These are phyloP conservation scores for Sminthurinus aureus DNA, from an alignment of 2,888 invertebrate genomes.

Conservation along the genomic window DNA sequence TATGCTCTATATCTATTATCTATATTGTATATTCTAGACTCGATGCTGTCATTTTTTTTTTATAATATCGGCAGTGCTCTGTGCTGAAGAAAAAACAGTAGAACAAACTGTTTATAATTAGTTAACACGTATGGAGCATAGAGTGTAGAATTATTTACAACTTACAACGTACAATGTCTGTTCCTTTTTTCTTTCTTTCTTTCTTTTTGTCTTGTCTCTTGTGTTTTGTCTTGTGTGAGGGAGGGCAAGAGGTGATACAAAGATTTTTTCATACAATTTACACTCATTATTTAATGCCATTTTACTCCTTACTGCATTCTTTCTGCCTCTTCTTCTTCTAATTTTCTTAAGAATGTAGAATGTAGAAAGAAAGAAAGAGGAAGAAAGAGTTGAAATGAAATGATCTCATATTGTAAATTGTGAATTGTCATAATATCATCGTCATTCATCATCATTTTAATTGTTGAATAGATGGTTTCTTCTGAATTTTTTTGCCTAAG, in stretches of 20 bases:
- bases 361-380: not conserved
- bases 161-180: too few relatives aligned
- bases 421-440: not conserved
- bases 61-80: too few relatives aligned
- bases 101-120: not conserved
- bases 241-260: constrained; percentile 14
- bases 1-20: too few relatives aligned
- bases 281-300: constrained; percentile 1
- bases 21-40: too few relatives aligned
- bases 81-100: not conserved
- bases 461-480: too few relatives aligned
- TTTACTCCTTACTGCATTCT: not conserved
- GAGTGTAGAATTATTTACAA: too few relatives aligned
- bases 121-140: too few relatives aligned
- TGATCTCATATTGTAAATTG: not conserved
- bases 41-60: too few relatives aligned
- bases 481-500: too few relatives aligned
- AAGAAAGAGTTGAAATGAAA: not conserved
- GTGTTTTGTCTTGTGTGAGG: not conserved
- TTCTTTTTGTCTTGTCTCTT: not conserved
- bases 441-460: too few relatives aligned
- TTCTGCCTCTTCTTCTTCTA: not conserved
- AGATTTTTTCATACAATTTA: constrained; percentile 1
- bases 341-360: not conserved
- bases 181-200: too few relatives aligned